phyloP scores from a whole-genome alignment of 2,888 invertebrate genomes.

The Ephialtes manifestator region DNA sequence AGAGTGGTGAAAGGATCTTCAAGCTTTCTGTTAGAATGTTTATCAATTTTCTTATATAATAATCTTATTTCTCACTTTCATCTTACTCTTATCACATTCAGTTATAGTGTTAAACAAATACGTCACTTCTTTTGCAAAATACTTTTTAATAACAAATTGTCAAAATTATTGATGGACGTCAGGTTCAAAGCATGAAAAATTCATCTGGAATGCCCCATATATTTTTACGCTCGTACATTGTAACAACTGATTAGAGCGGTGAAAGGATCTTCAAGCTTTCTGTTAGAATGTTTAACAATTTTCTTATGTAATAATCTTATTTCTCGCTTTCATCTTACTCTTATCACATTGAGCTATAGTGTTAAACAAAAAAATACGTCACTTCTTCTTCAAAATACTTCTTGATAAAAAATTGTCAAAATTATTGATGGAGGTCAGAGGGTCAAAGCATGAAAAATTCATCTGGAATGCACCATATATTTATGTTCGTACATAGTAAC shows the following conservation, averaged over 20 bases:
- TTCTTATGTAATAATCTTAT: not conserved
- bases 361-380: too few species aligned
- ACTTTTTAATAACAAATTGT: too few species aligned
- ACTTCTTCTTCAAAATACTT: too few species aligned
- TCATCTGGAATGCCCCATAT: too few species aligned
- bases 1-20: not conserved
- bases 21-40: not conserved
- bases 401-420: too few species aligned
- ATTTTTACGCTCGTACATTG: not conserved
- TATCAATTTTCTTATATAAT: not conserved
- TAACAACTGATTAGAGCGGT: not conserved
- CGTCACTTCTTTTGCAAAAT: too few species aligned
- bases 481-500: not conserved
- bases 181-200: too few species aligned
- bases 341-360: not conserved
- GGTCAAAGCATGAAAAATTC: too few species aligned
- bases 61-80: slow-evolving; percentile 17
- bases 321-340: not conserved
- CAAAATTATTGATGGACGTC: too few species aligned
- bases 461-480: too few species aligned
- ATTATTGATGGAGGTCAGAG: too few species aligned
- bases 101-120: too few species aligned
- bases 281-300: not conserved
- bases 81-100: not conserved
- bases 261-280: not conserved